Evolutionary conservation across 1,140 invertebrate genomes (phyloP).

Genomic region (Drosophila littoralis): DNA sequence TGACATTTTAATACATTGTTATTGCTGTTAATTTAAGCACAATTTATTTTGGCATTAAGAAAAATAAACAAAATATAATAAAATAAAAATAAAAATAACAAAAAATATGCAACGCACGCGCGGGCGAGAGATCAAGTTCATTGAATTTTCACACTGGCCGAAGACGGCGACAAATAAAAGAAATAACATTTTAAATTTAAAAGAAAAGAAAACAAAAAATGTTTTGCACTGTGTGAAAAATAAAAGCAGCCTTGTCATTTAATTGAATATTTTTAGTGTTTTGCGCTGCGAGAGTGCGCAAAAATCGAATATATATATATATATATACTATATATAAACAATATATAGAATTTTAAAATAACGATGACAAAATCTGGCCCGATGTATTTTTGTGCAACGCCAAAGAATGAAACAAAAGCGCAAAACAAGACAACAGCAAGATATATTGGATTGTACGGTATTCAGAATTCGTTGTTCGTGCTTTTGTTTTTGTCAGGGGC

Average conservation of each 20-base stretch:
- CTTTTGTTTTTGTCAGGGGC: slow-evolving; percentile 9
- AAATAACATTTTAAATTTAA: not conserved
- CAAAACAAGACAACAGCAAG: slow-evolving; percentile 26
- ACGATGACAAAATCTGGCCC: slow-evolving; percentile 79
- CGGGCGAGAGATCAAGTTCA: slow-evolving; percentile 71
- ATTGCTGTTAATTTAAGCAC: slow-evolving; percentile 63
- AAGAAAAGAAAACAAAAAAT: slow-evolving; percentile 18
- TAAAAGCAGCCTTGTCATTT: slow-evolving; percentile 51
- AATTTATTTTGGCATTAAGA: slow-evolving; percentile 44
- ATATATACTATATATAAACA: slow-evolving; percentile 36
- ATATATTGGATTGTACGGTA: not conserved
- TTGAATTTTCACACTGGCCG: slow-evolving; percentile 67
- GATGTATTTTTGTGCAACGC: slow-evolving; percentile 54
- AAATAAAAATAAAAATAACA: not conserved
- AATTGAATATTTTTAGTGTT: slow-evolving; percentile 71
- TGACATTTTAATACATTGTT: slow-evolving; percentile 72
- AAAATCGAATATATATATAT: slow-evolving; percentile 33
- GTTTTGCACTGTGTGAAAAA: slow-evolving; percentile 55
- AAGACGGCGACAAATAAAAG: slow-evolving; percentile 22
- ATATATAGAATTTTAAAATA: slow-evolving; percentile 79
- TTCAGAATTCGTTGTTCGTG: slow-evolving; percentile 5
- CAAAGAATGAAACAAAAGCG: slow-evolving; percentile 42
- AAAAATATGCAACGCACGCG: slow-evolving; percentile 62
- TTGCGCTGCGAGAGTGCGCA: slow-evolving; percentile 37
- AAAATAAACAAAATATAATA: slow-evolving; percentile 6